These are phyloP conservation scores for Lycia hirtaria DNA, from an alignment of 2,888 invertebrate genomes.

Conservation along the genomic window DNA sequence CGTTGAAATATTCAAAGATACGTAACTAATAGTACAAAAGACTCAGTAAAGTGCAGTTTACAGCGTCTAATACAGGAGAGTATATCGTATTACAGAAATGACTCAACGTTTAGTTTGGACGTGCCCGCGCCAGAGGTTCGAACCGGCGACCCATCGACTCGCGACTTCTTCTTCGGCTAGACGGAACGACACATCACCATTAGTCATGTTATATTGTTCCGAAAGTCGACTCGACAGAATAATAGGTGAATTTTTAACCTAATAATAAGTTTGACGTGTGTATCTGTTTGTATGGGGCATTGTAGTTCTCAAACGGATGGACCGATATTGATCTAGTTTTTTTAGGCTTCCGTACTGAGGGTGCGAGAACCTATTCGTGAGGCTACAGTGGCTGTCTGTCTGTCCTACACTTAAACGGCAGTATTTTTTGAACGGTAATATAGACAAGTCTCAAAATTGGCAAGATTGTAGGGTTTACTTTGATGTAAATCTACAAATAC, in stretches of 20 bases:
- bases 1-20: conserved; percentile 9
- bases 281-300: no score
- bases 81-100: conserved; percentile 53
- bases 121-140: conserved; percentile 61
- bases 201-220: conserved; percentile 31
- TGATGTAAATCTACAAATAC: no score
- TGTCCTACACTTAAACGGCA: no score
- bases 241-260: not conserved
- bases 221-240: conserved; percentile 1
- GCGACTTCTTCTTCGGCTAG: conserved; percentile 79
- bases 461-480: no score
- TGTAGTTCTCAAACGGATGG: no score
- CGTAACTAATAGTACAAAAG: conserved; percentile 5
- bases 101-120: conserved; percentile 78
- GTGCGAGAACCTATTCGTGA: no score
- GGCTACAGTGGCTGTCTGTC: no score
- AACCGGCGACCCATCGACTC: conserved; percentile 62
- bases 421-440: no score
- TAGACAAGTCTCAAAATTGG: no score
- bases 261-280: no score
- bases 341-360: no score
- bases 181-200: conserved; percentile 53
- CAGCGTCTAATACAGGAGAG: conserved; percentile 16
- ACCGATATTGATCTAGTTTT: no score
- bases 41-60: conserved; percentile 10